phyloP scores from a whole-genome alignment of 2,113 vertebrate species.

The Cardinalis cardinalis region DNA sequence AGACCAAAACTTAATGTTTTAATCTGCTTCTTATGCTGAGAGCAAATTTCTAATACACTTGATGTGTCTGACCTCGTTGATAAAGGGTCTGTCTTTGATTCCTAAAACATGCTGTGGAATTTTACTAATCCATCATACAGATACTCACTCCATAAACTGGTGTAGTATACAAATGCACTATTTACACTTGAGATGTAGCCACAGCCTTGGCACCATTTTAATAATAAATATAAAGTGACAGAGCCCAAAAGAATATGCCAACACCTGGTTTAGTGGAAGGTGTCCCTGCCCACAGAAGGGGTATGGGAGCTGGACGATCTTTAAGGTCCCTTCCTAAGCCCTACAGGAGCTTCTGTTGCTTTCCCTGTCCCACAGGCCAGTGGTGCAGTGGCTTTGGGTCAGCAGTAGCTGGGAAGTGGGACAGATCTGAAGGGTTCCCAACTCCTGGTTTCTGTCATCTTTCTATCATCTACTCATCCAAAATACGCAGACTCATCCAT shows the following conservation, averaged over 20 bases:
- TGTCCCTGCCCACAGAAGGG: neutral
- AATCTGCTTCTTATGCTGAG: neutral
- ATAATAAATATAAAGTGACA: neutral
- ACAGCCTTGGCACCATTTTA: neutral
- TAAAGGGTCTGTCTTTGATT: neutral
- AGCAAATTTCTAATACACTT: neutral
- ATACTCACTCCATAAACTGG: neutral
- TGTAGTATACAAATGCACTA: neutral
- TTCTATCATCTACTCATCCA: neutral
- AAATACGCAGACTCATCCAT: neutral
- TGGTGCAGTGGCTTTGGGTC: rapidly evolving
- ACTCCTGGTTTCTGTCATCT: neutral
- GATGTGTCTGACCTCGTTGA: neutral
- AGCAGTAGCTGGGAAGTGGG: rapidly evolving
- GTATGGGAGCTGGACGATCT: neutral
- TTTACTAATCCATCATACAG: neutral
- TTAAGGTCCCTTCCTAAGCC: neutral
- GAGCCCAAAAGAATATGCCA: neutral
- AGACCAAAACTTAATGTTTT: neutral
- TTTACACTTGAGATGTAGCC: neutral
- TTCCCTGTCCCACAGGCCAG: neutral
- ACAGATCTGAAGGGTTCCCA: neutral
- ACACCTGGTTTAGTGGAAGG: neutral
- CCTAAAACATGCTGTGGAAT: neutral
- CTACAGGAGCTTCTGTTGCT: neutral